Evolutionary conservation across 2,888 invertebrate genomes (phyloP).

Genomic region (Chrysotoxum bicinctum): DNA sequence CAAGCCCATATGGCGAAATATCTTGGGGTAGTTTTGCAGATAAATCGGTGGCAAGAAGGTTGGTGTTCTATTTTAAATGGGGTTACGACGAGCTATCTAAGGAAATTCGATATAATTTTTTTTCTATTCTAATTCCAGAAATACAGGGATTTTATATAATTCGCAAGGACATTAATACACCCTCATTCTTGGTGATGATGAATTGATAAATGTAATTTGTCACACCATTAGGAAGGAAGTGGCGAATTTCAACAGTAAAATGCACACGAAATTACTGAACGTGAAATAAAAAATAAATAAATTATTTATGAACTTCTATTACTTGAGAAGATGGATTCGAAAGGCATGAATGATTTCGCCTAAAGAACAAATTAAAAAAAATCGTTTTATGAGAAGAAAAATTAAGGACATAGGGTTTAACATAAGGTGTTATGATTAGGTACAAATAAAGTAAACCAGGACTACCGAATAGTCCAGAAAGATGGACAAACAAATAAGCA

Average conservation of each 20-base stretch:
- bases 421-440: background rate
- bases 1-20: conserved; percentile 50
- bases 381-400: background rate
- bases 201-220: conserved; percentile 16
- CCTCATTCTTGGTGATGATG: background rate
- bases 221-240: conserved; percentile 9
- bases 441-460: too few relatives aligned
- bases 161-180: background rate
- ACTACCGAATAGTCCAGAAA: too few relatives aligned
- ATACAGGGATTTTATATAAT: background rate
- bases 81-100: conserved; percentile 14
- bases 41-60: background rate
- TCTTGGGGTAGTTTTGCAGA: conserved; percentile 43
- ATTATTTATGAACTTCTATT: background rate
- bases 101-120: conserved; percentile 1
- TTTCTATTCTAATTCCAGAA: background rate
- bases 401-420: background rate
- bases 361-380: background rate
- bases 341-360: too few relatives aligned
- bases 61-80: conserved; percentile 24
- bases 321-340: background rate
- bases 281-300: background rate
- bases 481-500: too few relatives aligned
- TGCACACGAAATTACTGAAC: background rate
- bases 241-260: background rate